These are phyloP conservation scores for Ginglymostoma cirratum DNA, from an alignment of 2,113 vertebrate genomes.

Conservation along the genomic window DNA sequence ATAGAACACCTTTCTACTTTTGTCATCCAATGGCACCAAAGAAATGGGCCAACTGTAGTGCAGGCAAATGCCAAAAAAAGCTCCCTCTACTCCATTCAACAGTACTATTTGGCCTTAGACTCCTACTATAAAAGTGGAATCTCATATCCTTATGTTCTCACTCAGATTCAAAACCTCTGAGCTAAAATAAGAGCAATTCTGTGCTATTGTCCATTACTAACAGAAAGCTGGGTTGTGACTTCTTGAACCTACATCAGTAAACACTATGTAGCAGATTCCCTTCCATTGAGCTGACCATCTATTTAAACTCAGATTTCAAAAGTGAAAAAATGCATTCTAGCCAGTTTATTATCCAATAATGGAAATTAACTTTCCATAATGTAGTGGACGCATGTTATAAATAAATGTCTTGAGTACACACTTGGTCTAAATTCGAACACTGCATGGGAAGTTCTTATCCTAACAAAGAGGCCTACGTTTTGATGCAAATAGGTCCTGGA, in stretches of 20 bases:
- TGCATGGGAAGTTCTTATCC: not conserved
- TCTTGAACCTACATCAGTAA: not conserved
- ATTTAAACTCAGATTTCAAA: not conserved
- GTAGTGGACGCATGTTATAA: not conserved
- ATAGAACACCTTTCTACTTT: not conserved
- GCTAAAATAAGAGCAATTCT: not conserved
- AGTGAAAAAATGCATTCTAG: not conserved
- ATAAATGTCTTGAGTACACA: not conserved
- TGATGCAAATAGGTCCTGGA: not conserved
- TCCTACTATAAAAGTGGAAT: not conserved
- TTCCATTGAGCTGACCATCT: not conserved
- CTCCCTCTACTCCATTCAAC: not conserved
- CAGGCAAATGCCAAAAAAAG: not conserved
- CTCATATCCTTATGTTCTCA: not conserved
- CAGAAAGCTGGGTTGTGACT: not conserved
- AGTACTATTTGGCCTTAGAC: not conserved
- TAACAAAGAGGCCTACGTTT: not conserved
- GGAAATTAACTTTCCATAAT: not conserved
- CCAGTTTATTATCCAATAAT: not conserved
- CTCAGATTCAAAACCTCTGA: not conserved
- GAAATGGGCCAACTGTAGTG: not conserved
- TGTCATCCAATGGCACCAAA: not conserved
- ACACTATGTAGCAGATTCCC: not conserved
- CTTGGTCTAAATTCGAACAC: not conserved
- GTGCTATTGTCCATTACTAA: not conserved